Evolutionary conservation across 2,797 vertebrate species (phyloP).

Genomic region (Chaetodon trifasciatus): DNA sequence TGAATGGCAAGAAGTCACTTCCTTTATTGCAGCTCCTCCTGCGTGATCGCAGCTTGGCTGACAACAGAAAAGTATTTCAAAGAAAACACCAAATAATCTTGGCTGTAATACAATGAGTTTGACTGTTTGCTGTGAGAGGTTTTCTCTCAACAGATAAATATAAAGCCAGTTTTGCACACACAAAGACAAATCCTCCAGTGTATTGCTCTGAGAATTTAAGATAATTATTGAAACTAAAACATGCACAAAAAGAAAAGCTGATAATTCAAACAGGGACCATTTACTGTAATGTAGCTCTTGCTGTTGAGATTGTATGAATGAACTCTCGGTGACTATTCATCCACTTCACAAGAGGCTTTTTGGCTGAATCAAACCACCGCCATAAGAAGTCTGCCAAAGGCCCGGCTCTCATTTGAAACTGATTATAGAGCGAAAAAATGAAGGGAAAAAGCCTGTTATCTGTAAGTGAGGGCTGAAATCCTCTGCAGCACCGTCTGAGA

Average conservation of each 20-base stretch:
- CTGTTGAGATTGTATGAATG: conserved; percentile 65
- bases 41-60: neutral
- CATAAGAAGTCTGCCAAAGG: conserved; percentile 70
- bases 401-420: conserved; percentile 76
- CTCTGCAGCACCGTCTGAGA: conserved; percentile 35
- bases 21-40: conserved; percentile 17
- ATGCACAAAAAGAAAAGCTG: conserved; percentile 38
- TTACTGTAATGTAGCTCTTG: conserved; percentile 40
- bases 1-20: conserved; percentile 20
- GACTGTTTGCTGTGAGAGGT: neutral
- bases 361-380: conserved; percentile 71
- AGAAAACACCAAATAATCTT: conserved; percentile 22
- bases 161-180: conserved; percentile 5
- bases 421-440: conserved; percentile 66
- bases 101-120: neutral
- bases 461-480: conserved; percentile 44
- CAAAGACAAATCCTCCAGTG: neutral
- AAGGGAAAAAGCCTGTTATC: conserved; percentile 59
- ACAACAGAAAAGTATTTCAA: conserved; percentile 14
- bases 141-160: conserved; percentile 13
- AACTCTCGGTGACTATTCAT: conserved; percentile 75
- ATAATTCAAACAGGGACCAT: conserved; percentile 60
- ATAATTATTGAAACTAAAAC: conserved; percentile 39
- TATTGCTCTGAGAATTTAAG: neutral
- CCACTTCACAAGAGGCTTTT: conserved; percentile 68